Evolutionary conservation across 2,797 vertebrate genomes (phyloP), one percentile per base, ranked within the genome.

Genomic region (Neosilurus mollespiculum): DNA sequence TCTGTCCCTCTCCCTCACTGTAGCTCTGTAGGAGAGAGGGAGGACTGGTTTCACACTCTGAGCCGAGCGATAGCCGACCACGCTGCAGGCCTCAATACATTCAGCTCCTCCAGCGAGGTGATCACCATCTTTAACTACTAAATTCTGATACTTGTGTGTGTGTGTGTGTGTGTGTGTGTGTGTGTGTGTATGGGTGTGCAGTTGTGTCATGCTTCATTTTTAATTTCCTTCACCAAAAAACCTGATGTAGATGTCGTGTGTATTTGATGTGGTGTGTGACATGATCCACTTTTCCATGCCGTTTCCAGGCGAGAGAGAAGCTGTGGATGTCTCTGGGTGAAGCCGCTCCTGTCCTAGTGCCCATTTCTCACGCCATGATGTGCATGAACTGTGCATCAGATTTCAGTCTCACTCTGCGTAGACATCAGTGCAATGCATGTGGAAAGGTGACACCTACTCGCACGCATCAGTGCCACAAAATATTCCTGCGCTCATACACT

Each of bases 341-440:
- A 89, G 95, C 96, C 49, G 96, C 97, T 56, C 98, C 98, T 0
- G 95, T 96, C 0, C 90, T 98, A 85, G 96, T 97, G 88, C 96
- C 97, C 0, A 95, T 97, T 87, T 96, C 97, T 22, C 97, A 98
- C 0, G 96, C 95, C 65, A 95, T 96, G 95, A 98, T 98, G 97
- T 99, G 98, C 91, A 99, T 99, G 98, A 98, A 97, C 93, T 99
- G 98, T 7, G 95, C 96, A 71, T 95, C 96, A 12, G 97, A 99
- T 90, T 99, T 99, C 87, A 97, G 96, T 76, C 96, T 99, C 86
- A 98, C 97, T 0, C 92, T 98, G 86, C 93, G 98, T 87, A 93
- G 97, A 34, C 97, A 98, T 85, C 97, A 99, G 88, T 99, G 98
- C 90, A 96, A 98, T 0, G 96, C 97, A 43, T 99, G 98, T 2